A percentile compares a stretch with the other conserved stretches of the same genome.
phyloP scores from a whole-genome alignment of 2,888 invertebrate species.

The Erpobdella octoculata region DNA sequence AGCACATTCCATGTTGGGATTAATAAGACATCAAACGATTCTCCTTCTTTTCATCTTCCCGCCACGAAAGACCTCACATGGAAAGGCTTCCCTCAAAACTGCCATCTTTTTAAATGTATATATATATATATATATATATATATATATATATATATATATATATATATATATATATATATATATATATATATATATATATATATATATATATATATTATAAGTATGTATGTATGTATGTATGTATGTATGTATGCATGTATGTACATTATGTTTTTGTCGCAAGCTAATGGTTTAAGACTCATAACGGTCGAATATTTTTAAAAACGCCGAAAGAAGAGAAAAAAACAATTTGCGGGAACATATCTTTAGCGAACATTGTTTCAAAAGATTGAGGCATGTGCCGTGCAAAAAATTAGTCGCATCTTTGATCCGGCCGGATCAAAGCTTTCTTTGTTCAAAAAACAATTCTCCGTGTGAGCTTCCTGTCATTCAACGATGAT shows the following conservation, averaged over 20 bases:
- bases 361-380: background rate
- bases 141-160: too few species aligned
- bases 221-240: too few species aligned
- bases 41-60: background rate
- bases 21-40: slow-evolving; percentile 19
- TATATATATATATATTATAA: too few species aligned
- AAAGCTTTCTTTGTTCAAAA: slow-evolving; percentile 3
- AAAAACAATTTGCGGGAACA: slow-evolving; percentile 1
- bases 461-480: slow-evolving; percentile 10
- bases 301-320: too few species aligned
- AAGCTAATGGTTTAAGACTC: too few species aligned
- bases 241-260: too few species aligned
- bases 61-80: background rate
- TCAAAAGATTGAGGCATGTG: too few species aligned
- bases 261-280: too few species aligned
- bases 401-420: background rate
- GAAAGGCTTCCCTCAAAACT: background rate
- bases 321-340: too few species aligned
- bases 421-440: background rate
- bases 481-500: slow-evolving; percentile 5
- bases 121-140: background rate
- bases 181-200: too few species aligned
- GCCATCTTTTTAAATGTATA: background rate
- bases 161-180: too few species aligned
- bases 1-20: slow-evolving; percentile 6